Conservation (phyloP, 2,888 invertebrate species). For the Philaethria dido region DNA sequence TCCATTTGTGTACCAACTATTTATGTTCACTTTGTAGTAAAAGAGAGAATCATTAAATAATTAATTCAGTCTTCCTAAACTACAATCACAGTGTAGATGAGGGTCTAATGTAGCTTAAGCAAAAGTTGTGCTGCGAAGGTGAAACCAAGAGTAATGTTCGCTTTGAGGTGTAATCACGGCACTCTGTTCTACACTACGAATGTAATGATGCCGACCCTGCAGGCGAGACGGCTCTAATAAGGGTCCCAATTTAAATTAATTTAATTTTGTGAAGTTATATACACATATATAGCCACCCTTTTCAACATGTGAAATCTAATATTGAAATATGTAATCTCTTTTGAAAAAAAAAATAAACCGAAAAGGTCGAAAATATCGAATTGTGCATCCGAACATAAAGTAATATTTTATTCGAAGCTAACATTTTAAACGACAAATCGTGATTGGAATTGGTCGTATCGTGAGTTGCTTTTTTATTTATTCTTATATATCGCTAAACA, state of each 20-base stretch:
- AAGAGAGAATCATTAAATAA: slow-evolving; percentile 28
- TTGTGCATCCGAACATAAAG: slow-evolving; percentile 16
- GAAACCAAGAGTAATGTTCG: slow-evolving; percentile 48
- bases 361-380: slow-evolving; percentile 1
- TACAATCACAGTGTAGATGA: slow-evolving; percentile 37
- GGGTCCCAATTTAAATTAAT: slow-evolving; percentile 19
- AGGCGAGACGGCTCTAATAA: slow-evolving; percentile 6
- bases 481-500: slow-evolving; percentile 4
- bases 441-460: slow-evolving; percentile 15
- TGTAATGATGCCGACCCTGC: slow-evolving; percentile 17
- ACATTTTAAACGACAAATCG: slow-evolving; percentile 17
- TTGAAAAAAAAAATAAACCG: neutral
- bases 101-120: slow-evolving; percentile 40
- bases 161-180: slow-evolving; percentile 48
- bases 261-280: neutral
- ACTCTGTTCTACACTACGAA: slow-evolving; percentile 44
- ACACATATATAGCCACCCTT: neutral
- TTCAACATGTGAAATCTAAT: neutral
- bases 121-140: slow-evolving; percentile 42
- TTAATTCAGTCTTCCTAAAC: slow-evolving; percentile 34
- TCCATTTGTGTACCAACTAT: no score
- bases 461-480: slow-evolving; percentile 17
- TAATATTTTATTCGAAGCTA: slow-evolving; percentile 15
- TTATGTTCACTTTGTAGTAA: slow-evolving; percentile 12
- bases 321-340: neutral